Evolutionary conservation across 2,888 invertebrate species (phyloP).

Genomic region (Agonopterix arenella): DNA sequence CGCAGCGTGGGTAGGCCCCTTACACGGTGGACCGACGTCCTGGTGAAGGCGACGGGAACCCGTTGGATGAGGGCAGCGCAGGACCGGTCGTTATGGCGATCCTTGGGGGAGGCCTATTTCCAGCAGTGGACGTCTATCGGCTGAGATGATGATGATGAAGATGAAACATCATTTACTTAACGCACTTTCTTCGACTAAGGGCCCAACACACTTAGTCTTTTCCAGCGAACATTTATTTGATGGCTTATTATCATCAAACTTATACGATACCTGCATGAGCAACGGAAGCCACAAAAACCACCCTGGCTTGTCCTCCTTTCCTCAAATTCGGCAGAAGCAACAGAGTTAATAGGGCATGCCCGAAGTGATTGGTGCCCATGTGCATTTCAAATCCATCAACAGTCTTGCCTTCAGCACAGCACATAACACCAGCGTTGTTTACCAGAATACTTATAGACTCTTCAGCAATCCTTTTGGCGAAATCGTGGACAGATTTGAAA

Average conservation of each 20-base stretch:
- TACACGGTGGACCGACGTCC: too few species aligned
- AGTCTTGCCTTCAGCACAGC: constrained; percentile 76
- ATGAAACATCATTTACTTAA: too few species aligned
- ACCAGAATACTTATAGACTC: constrained; percentile 74
- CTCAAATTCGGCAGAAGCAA: constrained; percentile 77
- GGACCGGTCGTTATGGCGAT: too few species aligned
- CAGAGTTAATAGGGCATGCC: constrained; percentile 78
- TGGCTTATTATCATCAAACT: not conserved
- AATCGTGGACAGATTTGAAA: constrained; percentile 72
- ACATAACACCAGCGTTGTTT: constrained; percentile 83
- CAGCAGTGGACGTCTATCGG: too few species aligned
- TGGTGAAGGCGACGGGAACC: too few species aligned
- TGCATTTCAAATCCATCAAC: constrained; percentile 82
- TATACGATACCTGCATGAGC: constrained; percentile 56
- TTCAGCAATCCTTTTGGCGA: constrained; percentile 54
- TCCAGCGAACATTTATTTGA: too few species aligned
- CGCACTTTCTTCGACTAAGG: too few species aligned
- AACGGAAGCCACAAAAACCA: constrained; percentile 78
- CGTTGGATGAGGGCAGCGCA: too few species aligned
- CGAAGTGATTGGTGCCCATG: constrained; percentile 81
- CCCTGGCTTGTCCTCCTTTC: constrained; percentile 72
- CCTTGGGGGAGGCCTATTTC: too few species aligned
- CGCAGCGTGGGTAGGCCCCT: too few species aligned
- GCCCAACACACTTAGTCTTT: too few species aligned
- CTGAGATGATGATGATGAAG: too few species aligned